Conservation (phyloP, 2,113 vertebrate genomes). For the Oreochromis spilurus region DNA sequence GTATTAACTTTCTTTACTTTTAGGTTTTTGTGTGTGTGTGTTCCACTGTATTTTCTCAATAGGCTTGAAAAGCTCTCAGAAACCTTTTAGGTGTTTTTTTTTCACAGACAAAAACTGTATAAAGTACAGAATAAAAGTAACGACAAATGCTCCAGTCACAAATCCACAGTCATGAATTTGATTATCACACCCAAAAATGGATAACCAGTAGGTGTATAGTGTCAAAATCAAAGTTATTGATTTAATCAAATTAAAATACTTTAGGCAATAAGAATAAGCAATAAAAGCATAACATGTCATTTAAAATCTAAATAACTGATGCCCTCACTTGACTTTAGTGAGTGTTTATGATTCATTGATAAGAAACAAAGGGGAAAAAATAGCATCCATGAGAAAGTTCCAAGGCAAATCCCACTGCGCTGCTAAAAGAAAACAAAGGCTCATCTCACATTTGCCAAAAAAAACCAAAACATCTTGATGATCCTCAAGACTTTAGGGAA, state of each 20-base stretch:
- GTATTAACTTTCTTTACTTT: background rate
- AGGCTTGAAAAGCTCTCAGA: background rate
- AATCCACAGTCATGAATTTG: background rate
- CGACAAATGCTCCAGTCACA: background rate
- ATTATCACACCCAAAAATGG: background rate
- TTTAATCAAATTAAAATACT: background rate
- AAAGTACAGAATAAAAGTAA: background rate
- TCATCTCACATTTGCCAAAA: background rate
- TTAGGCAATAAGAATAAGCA: background rate
- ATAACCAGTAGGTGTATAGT: background rate
- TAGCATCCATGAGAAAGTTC: background rate
- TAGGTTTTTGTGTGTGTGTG: background rate
- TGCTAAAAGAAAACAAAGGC: background rate
- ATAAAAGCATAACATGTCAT: background rate
- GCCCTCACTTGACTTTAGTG: background rate
- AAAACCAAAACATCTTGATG: background rate
- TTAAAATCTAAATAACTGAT: background rate
- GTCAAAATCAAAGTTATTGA: background rate
- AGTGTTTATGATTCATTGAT: background rate
- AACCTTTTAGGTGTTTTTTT: background rate
- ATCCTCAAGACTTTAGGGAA: background rate
- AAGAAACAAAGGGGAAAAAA: background rate
- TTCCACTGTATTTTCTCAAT: background rate
- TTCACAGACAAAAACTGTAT: background rate
- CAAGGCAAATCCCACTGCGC: background rate